phyloP scores from a whole-genome alignment of 2,888 invertebrate genomes.

The Pherbina coryleti region DNA sequence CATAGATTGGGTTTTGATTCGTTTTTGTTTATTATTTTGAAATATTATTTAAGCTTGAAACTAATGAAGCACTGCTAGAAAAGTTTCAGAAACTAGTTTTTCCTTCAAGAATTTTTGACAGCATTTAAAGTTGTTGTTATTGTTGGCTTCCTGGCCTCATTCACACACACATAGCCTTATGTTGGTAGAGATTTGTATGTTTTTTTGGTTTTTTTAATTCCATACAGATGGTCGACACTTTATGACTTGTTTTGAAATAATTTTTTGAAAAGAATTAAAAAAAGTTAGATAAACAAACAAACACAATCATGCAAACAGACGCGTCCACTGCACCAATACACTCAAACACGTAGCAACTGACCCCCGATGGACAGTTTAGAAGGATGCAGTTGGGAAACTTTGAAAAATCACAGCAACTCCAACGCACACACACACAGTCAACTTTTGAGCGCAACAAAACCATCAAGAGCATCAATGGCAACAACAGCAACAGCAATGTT shows the following conservation, averaged over 20 bases:
- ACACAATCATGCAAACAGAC: not conserved
- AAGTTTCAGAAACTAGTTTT: slow-evolving; percentile 10
- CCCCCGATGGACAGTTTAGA: not conserved
- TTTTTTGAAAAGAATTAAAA: not conserved
- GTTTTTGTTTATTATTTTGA: too few species aligned
- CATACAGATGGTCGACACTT: not conserved
- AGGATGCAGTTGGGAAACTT: not conserved
- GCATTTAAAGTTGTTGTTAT: not conserved
- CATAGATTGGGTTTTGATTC: not conserved
- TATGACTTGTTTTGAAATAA: slow-evolving; percentile 8
- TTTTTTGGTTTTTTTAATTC: not conserved
- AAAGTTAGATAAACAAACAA: not conserved
- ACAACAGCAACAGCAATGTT: not conserved
- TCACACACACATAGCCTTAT: not conserved
- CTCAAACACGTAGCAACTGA: not conserved
- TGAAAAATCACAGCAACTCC: not conserved
- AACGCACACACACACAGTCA: not conserved
- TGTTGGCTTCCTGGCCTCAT: not conserved
- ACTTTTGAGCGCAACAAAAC: not conserved
- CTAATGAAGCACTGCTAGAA: not conserved
- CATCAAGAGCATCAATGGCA: slow-evolving; percentile 4
- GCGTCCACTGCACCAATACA: not conserved
- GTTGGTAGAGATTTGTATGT: not conserved
- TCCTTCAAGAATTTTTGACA: slow-evolving; percentile 5
- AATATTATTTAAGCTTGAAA: not conserved